phyloP scores from a whole-genome alignment of 2,888 invertebrate species.

The Coremacera marginata region DNA sequence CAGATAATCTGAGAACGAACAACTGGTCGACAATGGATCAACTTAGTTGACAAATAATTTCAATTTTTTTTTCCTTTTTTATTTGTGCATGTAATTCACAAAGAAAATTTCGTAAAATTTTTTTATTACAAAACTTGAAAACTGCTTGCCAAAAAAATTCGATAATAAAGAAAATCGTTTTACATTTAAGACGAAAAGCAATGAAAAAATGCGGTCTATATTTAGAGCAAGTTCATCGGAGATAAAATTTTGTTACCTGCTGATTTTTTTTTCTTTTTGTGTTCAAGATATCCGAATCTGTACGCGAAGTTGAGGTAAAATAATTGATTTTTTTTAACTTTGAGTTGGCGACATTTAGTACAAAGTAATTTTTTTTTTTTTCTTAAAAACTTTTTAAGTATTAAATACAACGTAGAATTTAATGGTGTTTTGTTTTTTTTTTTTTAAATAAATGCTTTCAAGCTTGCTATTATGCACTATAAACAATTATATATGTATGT shows the following conservation, averaged over 20 bases:
- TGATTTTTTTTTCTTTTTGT: neutral
- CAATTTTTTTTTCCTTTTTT: no score
- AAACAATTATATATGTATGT: neutral
- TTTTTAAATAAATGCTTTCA: no score
- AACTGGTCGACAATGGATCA: no score
- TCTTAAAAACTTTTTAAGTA: neutral
- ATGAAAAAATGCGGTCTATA: neutral
- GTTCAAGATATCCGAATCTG: neutral
- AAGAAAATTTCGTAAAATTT: no score
- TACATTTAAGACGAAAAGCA: neutral
- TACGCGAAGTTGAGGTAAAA: neutral
- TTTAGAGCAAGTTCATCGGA: constrained; percentile 21
- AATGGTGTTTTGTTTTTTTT: no score
- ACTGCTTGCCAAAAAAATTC: neutral
- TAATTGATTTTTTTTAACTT: constrained; percentile 8
- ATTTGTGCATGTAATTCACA: no score
- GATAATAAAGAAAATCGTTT: neutral
- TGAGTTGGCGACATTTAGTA: neutral
- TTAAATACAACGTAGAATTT: neutral
- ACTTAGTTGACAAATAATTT: no score
- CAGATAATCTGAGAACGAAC: no score
- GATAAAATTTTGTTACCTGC: neutral
- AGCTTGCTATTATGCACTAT: neutral
- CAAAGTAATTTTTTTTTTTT: neutral
- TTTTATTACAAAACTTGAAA: neutral